Evolutionary conservation across 1,140 invertebrate species (phyloP).

Genomic region (Zaprionus vittiger): DNA sequence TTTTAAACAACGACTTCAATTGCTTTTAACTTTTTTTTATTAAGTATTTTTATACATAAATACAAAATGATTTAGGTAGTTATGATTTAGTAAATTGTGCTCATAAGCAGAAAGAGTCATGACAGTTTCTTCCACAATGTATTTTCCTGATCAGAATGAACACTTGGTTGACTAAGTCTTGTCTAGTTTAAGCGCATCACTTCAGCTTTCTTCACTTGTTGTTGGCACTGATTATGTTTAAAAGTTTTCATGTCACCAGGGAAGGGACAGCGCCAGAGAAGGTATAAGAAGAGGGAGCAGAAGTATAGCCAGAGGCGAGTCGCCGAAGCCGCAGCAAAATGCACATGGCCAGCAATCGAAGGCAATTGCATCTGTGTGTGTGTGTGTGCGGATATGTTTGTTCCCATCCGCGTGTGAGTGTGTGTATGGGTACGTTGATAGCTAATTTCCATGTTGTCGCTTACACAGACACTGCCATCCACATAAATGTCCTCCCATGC

Average conservation of each 20-base stretch:
- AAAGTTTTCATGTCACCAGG: background rate
- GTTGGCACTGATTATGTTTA: background rate
- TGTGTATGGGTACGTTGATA: slow-evolving; percentile 39
- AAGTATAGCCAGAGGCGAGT: slow-evolving; percentile 3
- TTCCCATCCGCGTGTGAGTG: background rate
- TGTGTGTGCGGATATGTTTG: background rate
- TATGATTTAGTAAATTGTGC: too few relatives aligned
- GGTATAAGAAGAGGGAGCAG: background rate
- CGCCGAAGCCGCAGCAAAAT: slow-evolving; percentile 41
- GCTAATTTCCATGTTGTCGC: slow-evolving; percentile 55
- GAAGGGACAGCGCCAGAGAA: background rate
- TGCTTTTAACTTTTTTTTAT: too few relatives aligned
- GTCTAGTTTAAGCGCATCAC: background rate
- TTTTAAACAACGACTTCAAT: too few relatives aligned
- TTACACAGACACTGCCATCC: slow-evolving; percentile 32
- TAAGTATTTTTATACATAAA: too few relatives aligned
- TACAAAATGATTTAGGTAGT: too few relatives aligned
- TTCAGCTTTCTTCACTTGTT: background rate
- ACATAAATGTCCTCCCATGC: slow-evolving; percentile 46
- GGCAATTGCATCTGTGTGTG: slow-evolving; percentile 3
- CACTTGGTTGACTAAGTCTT: too few relatives aligned
- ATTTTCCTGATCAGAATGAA: too few relatives aligned
- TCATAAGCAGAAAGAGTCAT: too few relatives aligned
- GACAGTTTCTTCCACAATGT: too few relatives aligned
- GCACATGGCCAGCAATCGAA: slow-evolving; percentile 50